Evolutionary conservation across 2,797 vertebrate species (phyloP), one percentile per base, ranked within the genome.

Genomic region (Corythornis leucogaster): DNA sequence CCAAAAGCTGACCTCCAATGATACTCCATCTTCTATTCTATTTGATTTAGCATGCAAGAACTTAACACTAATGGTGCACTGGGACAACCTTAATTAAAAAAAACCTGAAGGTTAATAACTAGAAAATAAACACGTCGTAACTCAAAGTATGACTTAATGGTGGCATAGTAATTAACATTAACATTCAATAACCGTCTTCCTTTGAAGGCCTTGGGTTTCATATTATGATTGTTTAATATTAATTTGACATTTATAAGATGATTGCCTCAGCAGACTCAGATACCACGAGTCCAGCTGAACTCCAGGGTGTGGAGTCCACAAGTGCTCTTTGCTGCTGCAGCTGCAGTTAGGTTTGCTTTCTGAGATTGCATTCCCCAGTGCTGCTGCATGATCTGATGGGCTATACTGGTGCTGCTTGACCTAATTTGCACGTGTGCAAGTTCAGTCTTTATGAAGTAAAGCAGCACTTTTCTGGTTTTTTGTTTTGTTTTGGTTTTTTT

Each of bases 141-240:
- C 70, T 86, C 58, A 14, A 77, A 90, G 53, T 35, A 62, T 69
- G 75, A 85, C 84, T 95, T 93, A 93, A 86, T 71, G 86, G 77
- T 18, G 1, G 54, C 43, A 26, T 2, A 70, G 46, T 93, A 93
- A 95, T 92, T 95, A 93, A 86, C 78, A 95, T 92, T 95, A 93
- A 86, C 78, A 89, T 89, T 90, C 90, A 91, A 80, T 90, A 92
- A 85, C 64, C 62, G n/a, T 64, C 75, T 88, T 42, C 69, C n/a
- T 87, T 87, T 87, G 57, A 93, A 87, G 66, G 58, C 42, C 58
- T 30, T 74, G 33, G 59, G n/a, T 76, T 93, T 91, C 78, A 59
- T 82, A 85, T 78, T 70, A 93, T 82, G 78, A 82, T 86, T 93
- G 31, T 77, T 91, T 91, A 94, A 93, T 90, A 82, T 74, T 95